Conservation (phyloP, 2,113 vertebrate species). For the Gracilinanus agilis region DNA sequence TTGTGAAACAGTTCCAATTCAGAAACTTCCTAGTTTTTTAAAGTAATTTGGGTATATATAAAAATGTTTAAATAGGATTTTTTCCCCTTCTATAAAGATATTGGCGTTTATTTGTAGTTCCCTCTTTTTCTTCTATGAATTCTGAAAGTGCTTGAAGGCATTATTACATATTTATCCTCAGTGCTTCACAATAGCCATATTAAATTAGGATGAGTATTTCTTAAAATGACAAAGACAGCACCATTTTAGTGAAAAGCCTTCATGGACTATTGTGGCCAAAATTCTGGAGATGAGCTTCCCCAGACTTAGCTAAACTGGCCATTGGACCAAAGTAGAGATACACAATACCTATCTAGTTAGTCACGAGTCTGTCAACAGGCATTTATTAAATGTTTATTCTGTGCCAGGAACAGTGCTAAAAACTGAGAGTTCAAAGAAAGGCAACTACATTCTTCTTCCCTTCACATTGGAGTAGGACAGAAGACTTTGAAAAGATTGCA, state of each 20-base stretch:
- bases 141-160: background rate
- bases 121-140: background rate
- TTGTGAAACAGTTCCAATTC: background rate
- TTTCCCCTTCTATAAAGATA: slow-evolving; percentile 27
- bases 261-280: background rate
- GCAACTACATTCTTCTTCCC: background rate
- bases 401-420: background rate
- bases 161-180: background rate
- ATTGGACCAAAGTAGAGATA: background rate
- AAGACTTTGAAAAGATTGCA: background rate
- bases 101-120: background rate
- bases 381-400: background rate
- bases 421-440: background rate
- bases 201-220: background rate
- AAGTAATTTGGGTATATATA: background rate
- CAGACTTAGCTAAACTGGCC: background rate
- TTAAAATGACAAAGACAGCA: background rate
- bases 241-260: background rate
- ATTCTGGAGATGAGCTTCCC: background rate
- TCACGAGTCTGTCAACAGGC: background rate
- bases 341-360: background rate
- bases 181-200: background rate
- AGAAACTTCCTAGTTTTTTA: slow-evolving; percentile 24
- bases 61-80: slow-evolving; percentile 9
- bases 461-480: background rate